Conservation (phyloP, 2,113 vertebrate species). For the Lutjanus erythropterus region DNA sequence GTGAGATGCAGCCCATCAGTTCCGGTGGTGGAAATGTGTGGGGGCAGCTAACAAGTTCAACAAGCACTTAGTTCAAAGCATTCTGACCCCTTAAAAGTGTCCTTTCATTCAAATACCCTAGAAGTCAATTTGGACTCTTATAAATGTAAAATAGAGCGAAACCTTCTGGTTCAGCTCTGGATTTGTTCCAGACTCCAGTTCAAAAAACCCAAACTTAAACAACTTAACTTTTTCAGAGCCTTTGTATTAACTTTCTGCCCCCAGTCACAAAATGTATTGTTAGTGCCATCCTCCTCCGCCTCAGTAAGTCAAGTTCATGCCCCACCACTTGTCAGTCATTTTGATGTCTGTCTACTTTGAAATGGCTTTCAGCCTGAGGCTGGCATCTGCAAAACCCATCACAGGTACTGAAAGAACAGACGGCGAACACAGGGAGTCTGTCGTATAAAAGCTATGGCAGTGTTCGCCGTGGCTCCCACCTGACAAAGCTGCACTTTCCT, state of each 20-base stretch:
- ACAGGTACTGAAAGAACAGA: conserved; percentile 34
- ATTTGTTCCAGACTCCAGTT: conserved; percentile 9
- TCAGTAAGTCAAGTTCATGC: conserved; percentile 17
- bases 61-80: neutral
- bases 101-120: neutral
- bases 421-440: conserved; percentile 24
- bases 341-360: conserved; percentile 55
- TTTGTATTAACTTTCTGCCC: conserved; percentile 22
- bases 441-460: neutral
- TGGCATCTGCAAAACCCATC: conserved; percentile 36
- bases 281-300: conserved; percentile 9
- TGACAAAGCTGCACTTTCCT: conserved; percentile 17
- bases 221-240: neutral
- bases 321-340: conserved; percentile 52
- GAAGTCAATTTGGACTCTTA: neutral
- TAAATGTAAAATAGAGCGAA: neutral
- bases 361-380: conserved; percentile 50
- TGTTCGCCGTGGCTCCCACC: conserved; percentile 11
- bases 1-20: neutral
- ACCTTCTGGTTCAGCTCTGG: neutral
- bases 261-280: conserved; percentile 10
- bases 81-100: neutral
- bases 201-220: neutral
- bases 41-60: neutral
- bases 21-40: neutral